Base-by-base conservation (phyloP, 2,888 invertebrate species). In the Nebria salina region DNA sequence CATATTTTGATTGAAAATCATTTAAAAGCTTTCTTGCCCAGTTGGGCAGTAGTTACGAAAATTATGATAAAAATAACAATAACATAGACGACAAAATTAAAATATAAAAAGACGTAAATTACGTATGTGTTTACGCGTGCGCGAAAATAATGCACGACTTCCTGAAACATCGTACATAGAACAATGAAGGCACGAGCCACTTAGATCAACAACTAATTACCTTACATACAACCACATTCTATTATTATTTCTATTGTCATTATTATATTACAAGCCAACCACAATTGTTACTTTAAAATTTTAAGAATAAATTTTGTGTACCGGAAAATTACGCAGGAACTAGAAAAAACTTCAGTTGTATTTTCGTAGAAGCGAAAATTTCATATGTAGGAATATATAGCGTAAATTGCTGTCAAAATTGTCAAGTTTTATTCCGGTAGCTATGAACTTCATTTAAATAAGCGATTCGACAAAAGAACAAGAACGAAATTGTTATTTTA, bases 151-250 rank as follows among this genome's bases (percentile, higher is more conserved):
- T 79, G 25, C 43, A 42, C 66, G 43, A 79, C 79, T 75, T 79
- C 79, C 79, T 74, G 74, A 79, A 78, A 77, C 77, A 76, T 76
- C 65, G 25, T n/a, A 26, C n/a, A n/a, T 25, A 79, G 75, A 79
- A 79, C 79, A 79, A 79, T 79, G 79, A 42, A 74, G 75, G 79
- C 79, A 79, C 79, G 79, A 75, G 79, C 79, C 79, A 68, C 74
- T 77, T 77, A 77, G 74, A 65, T 66, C n/a, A 26, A 34, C 66
- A 74, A 43, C 75, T 79, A 79, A 79, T 79, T 79, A 79, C 43
- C 15, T 42, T 26, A 34, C 79, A 68, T 42, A 68, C 68, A 74
- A 20, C 42, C 54, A 65, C 64, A 15, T 20, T 11, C 77, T 54
- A 78, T 65, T 73, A 78, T 78, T 78, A 73, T 78, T 70, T 78